Conservation (phyloP, 2,113 vertebrate species). For the Galemys pyrenaicus region DNA sequence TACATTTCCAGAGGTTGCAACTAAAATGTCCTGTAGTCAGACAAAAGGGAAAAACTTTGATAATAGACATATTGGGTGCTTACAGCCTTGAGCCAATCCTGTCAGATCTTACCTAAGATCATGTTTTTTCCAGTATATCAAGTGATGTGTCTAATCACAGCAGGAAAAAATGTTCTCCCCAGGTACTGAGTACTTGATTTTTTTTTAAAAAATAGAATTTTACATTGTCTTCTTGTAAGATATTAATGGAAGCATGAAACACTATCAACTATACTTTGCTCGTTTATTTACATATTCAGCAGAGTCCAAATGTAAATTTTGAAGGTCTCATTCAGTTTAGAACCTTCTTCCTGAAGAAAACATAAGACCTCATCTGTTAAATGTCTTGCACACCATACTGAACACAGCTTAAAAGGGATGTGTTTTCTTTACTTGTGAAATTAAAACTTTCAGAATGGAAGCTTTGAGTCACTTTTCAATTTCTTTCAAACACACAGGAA, state of each 20-base stretch:
- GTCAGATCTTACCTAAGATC: neutral
- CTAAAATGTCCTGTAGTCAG: neutral
- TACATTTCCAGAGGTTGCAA: neutral
- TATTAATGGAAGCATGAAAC: slow-evolving; percentile 16
- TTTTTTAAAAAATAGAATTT: neutral
- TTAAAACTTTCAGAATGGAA: slow-evolving; percentile 43
- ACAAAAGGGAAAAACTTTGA: slow-evolving; percentile 2
- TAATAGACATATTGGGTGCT: neutral
- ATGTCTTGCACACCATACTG: neutral
- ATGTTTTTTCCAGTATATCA: neutral
- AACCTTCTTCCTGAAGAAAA: neutral
- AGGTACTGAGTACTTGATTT: neutral
- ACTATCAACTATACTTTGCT: neutral
- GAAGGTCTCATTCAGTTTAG: neutral
- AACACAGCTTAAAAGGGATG: neutral
- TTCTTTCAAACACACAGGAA: slow-evolving; percentile 16
- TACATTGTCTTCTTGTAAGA: neutral
- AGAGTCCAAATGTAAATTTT: neutral
- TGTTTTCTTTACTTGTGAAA: neutral
- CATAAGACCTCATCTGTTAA: neutral
- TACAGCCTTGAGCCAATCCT: neutral
- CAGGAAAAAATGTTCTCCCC: neutral
- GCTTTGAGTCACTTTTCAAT: neutral
- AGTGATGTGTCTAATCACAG: neutral
- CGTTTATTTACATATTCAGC: neutral